Evolutionary conservation across 1,140 invertebrate genomes (phyloP).

Genomic region (Euglossa dilemma): DNA sequence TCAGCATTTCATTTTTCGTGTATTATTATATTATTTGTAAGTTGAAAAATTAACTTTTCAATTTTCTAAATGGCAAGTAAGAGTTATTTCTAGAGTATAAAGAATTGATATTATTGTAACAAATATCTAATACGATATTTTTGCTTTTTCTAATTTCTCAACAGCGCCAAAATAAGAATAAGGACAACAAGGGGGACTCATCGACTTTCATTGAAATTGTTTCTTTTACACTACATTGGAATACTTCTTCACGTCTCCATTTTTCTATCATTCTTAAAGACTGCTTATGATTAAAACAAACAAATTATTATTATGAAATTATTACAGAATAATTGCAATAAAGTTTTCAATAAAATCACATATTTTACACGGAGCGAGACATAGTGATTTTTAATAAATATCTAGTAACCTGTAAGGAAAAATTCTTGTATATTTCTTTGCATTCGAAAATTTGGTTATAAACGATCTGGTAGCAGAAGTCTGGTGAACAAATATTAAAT

Average conservation of each 20-base stretch:
- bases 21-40: no score
- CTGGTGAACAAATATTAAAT: background rate
- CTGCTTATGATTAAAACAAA: background rate
- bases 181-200: background rate
- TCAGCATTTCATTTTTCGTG: no score
- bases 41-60: no score
- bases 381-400: no score
- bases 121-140: no score
- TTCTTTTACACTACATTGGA: conserved; percentile 1
- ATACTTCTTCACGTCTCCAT: conserved; percentile 12
- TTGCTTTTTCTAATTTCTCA: background rate
- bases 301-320: background rate
- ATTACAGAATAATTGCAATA: background rate
- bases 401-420: no score
- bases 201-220: background rate
- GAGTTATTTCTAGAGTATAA: no score
- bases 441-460: background rate
- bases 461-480: background rate
- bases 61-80: no score
- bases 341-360: background rate
- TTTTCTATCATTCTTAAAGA: background rate
- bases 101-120: no score
- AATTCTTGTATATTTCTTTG: background rate
- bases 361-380: background rate
- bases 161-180: background rate